Percentiles rank a stretch among this genome's conserved stretches.
phyloP scores from a whole-genome alignment of 2,797 vertebrate species.

The Limosa lapponica region DNA sequence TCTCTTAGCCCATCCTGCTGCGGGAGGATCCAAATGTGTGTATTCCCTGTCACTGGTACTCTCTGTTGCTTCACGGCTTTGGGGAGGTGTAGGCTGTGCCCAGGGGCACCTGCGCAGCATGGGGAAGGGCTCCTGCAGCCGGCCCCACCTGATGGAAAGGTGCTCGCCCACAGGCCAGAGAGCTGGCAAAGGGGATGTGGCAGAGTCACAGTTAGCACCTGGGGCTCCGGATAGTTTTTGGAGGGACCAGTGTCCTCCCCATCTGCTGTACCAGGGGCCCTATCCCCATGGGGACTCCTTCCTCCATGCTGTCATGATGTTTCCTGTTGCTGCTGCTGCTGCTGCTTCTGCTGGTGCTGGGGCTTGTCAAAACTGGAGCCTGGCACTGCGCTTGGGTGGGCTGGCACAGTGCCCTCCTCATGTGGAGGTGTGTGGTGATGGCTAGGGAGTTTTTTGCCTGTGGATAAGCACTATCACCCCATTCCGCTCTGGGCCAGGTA shows the following conservation, averaged over 20 bases:
- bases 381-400: not conserved
- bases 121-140: slow-evolving; percentile 8
- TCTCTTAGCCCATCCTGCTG: slow-evolving; percentile 79
- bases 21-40: slow-evolving; percentile 85
- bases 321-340: not conserved
- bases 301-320: slow-evolving; percentile 42
- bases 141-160: not conserved
- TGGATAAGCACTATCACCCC: rapidly evolving
- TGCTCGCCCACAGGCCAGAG: not conserved
- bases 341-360: not conserved
- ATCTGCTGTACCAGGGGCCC: not conserved
- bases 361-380: not conserved
- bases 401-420: not conserved
- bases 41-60: slow-evolving; percentile 77
- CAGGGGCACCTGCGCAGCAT: slow-evolving; percentile 49
- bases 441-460: not conserved
- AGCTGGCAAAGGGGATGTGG: not conserved
- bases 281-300: not conserved
- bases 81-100: slow-evolving; percentile 3
- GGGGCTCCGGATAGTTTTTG: not conserved
- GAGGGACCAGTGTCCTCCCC: not conserved
- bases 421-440: not conserved
- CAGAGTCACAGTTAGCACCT: rapidly evolving
- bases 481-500: rapidly evolving
- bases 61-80: slow-evolving; percentile 68